Conservation (phyloP, 2,797 vertebrate genomes). For the Sparidentex hasta region DNA sequence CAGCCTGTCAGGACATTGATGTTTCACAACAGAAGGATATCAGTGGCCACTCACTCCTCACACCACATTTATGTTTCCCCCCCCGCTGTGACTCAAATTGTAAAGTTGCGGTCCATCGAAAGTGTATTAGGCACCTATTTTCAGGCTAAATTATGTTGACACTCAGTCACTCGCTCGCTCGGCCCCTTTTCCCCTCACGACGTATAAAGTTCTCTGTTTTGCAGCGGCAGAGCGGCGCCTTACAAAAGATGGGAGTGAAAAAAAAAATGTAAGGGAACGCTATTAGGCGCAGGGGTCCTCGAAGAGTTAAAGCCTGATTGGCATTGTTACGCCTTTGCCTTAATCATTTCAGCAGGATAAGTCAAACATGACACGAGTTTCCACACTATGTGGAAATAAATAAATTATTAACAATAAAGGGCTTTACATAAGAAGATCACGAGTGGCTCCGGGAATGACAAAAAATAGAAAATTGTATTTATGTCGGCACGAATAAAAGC, state of each 20-base stretch:
- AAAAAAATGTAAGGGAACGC: neutral
- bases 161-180: neutral
- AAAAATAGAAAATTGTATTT: neutral
- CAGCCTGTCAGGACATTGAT: neutral
- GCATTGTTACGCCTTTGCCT: neutral
- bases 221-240: neutral
- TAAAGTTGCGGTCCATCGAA: neutral
- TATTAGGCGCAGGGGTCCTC: neutral
- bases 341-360: conserved; percentile 24
- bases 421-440: conserved; percentile 15
- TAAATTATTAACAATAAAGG: neutral
- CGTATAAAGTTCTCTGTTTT: neutral
- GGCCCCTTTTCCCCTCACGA: neutral
- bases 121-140: conserved; percentile 1
- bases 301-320: conserved; percentile 29
- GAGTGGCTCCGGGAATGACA: neutral
- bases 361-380: conserved; percentile 12
- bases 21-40: neutral
- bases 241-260: no score
- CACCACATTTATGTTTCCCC: neutral
- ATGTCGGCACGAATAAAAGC: neutral
- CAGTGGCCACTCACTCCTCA: neutral
- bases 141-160: neutral
- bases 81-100: conserved; percentile 1
- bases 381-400: neutral